Evolutionary conservation across 2,888 invertebrate genomes (phyloP), one percentile per base, ranked within the genome.

Genomic region (Agrotis ipsilon): DNA sequence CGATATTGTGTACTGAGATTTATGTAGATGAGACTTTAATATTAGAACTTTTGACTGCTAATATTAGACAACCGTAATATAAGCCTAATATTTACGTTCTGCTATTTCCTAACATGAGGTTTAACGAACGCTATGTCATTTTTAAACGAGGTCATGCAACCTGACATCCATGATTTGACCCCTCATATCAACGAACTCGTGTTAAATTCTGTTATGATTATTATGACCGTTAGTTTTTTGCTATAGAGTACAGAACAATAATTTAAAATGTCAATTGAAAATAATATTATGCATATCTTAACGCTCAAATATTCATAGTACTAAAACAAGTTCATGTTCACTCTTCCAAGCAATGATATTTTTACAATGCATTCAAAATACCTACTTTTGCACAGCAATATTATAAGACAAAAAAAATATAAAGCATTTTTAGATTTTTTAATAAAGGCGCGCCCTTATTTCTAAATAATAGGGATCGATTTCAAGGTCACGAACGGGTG

Each of bases 401-500:
- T 68, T 62, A 54, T 62, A 57, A 58, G 49, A 54, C 51, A 46
- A 63, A 62, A 57, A n/a, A 74, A 77, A 70, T 70, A 61, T 59
- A 46, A 72, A 75, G 54, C 24, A 54, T 57, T 72, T 39, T 39
- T 39, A 39, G 39, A 39, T 39, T 39, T 39, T 39, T 51, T 67
- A 46, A 63, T 61, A 58, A 68, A 54, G 58, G 65, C 76, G 73
- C 74, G 73, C 70, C 60, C 63, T 65, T 64, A 70, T 71, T 76
- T 65, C 64, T 64, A 71, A 77, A 78, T 80, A 82, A 83, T 79
- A 88, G 89, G 89, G 90, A 87, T 83, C 88, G 86, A 85, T 90
- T 90, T 91, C 94, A 94, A 94, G 95, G 94, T 89, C 91, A 91
- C 87, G 82, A 88, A 88, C 90, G 90, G 90, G 88, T 91, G 88